Conservation (phyloP, 1,140 invertebrate species). For the Trichonephila inaurata region DNA sequence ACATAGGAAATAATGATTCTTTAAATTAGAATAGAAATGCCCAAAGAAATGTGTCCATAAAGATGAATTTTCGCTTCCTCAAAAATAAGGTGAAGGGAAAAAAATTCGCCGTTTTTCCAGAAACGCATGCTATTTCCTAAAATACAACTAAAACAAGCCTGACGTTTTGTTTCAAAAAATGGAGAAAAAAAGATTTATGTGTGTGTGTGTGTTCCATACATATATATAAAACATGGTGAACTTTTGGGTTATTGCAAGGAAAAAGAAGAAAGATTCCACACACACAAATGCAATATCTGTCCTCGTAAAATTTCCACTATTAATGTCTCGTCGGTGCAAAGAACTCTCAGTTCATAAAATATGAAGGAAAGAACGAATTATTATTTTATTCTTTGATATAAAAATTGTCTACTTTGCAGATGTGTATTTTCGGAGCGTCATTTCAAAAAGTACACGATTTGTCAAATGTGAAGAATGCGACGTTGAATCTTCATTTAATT, state of each 20-base stretch:
- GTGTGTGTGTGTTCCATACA: too few relatives aligned
- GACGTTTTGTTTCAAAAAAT: not conserved
- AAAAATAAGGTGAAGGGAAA: not conserved
- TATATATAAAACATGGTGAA: not conserved
- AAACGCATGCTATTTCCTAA: not conserved
- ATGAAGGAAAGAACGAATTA: not conserved
- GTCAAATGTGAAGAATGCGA: not conserved
- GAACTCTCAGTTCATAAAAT: conserved; percentile 29
- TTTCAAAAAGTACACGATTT: not conserved
- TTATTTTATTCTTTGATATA: not conserved
- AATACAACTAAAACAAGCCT: not conserved
- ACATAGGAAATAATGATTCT: not conserved
- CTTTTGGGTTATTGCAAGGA: not conserved
- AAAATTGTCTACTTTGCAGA: not conserved
- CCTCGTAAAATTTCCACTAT: not conserved
- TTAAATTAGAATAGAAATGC: not conserved
- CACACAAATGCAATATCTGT: conserved; percentile 2
- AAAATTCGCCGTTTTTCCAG: not conserved
- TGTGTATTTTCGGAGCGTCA: not conserved
- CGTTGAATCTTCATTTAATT: not conserved
- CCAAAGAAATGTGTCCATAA: not conserved
- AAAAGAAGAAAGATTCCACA: not conserved
- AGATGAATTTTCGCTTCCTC: not conserved
- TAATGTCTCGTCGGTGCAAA: not conserved
- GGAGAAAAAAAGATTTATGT: too few relatives aligned